Conservation (phyloP, 2,888 invertebrate genomes). For the Eupithecia subumbrata region DNA sequence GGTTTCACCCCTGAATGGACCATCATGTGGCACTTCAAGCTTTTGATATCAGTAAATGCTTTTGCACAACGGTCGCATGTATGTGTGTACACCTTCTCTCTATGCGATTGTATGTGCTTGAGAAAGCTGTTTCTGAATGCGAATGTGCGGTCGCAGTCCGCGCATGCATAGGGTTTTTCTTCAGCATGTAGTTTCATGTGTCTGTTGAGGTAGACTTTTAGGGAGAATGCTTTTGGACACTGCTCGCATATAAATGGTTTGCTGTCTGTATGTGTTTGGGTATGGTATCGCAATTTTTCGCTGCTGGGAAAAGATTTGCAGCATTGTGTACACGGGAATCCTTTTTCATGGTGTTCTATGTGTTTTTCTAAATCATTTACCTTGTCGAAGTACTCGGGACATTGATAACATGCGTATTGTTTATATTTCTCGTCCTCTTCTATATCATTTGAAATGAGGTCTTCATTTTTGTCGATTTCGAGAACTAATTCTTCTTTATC, state of each 20-base stretch:
- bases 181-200: slow-evolving; percentile 3
- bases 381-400: not conserved
- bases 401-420: not conserved
- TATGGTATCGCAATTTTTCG: not conserved
- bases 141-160: not conserved
- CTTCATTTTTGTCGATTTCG: not conserved
- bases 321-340: slow-evolving; percentile 1
- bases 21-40: not conserved
- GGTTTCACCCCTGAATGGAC: not conserved
- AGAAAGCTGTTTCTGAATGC: not conserved
- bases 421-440: not conserved
- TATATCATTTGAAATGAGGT: not conserved
- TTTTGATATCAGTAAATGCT: not conserved
- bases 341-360: not conserved
- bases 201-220: not conserved
- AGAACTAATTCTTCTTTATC: not conserved
- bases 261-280: not conserved
- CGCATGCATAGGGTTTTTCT: not conserved
- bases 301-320: slow-evolving; percentile 9
- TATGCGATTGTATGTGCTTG: slow-evolving; percentile 14
- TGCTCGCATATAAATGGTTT: slow-evolving; percentile 1
- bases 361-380: not conserved
- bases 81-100: not conserved
- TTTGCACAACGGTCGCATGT: slow-evolving; percentile 23
- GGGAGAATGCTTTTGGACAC: not conserved